A percentile compares a stretch with the other conserved stretches of the same genome.
Evolutionary conservation across 2,888 invertebrate genomes (phyloP).

Genomic region (Drosophila paracracens): DNA sequence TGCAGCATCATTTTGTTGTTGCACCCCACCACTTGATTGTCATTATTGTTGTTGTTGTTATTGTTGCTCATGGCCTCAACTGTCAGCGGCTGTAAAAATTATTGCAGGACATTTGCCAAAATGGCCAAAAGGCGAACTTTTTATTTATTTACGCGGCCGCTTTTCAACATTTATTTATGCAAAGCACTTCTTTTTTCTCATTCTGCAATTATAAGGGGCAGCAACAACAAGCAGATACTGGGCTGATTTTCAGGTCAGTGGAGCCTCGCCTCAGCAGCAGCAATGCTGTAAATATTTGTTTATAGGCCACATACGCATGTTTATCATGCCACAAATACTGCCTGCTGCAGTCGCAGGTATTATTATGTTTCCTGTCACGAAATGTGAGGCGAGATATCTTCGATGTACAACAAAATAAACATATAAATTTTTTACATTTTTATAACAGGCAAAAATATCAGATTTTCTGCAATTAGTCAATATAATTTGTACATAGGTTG

Average conservation of each 20-base stretch:
- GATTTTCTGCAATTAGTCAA: background rate
- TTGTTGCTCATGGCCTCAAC: constrained; percentile 28
- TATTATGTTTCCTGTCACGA: background rate
- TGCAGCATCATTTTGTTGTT: constrained; percentile 52
- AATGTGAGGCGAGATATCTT: background rate
- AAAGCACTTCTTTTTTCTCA: constrained; percentile 41
- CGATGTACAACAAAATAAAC: background rate
- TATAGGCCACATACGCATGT: constrained; percentile 20
- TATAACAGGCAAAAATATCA: background rate
- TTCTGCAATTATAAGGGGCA: constrained; percentile 50
- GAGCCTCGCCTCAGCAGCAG: constrained; percentile 9
- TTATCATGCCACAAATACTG: constrained; percentile 10
- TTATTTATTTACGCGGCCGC: constrained; percentile 50
- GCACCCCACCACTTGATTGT: background rate
- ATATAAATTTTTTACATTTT: too few species aligned
- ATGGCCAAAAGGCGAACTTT: constrained; percentile 63
- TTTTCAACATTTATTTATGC: constrained; percentile 54
- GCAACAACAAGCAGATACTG: constrained; percentile 22
- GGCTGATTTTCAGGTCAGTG: constrained; percentile 49
- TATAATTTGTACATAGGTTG: too few species aligned
- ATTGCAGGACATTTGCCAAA: constrained; percentile 74
- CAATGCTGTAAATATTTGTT: constrained; percentile 45
- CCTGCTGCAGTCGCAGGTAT: background rate
- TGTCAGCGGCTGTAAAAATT: constrained; percentile 70
- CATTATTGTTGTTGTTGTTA: constrained; percentile 24